Conservation (phyloP, 35 echinoderm and acorn worm genomes). For the Eucidaris tribuloides region DNA sequence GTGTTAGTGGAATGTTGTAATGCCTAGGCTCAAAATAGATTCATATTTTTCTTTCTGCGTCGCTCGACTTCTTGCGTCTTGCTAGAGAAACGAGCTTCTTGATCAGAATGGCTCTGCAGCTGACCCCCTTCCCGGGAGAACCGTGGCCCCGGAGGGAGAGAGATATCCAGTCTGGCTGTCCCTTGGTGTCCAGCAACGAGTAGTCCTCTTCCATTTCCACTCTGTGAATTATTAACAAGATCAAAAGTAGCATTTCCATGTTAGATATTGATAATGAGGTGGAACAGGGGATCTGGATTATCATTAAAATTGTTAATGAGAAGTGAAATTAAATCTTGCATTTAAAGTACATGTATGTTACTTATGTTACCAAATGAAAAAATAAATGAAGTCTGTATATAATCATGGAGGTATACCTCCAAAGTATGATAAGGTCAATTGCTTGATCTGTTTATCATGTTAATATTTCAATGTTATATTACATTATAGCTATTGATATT, state of each 20-base stretch:
- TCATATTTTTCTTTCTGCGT: too few relatives aligned
- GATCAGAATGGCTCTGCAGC: conserved; percentile 1
- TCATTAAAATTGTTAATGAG: background rate
- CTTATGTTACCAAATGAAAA: background rate
- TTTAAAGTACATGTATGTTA: background rate
- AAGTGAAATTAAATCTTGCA: background rate
- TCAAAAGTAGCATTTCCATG: background rate
- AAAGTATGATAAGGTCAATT: too few relatives aligned
- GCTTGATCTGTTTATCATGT: too few relatives aligned
- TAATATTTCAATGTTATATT: too few relatives aligned
- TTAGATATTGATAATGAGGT: background rate
- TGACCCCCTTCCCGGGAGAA: conserved; percentile 23
- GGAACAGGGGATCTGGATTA: background rate
- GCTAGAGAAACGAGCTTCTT: background rate
- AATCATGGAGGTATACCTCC: too few relatives aligned
- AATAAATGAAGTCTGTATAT: background rate
- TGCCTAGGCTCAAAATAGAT: too few relatives aligned
- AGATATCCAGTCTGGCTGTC: background rate
- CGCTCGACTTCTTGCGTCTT: too few relatives aligned
- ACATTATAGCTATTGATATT: too few relatives aligned
- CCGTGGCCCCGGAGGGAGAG: background rate
- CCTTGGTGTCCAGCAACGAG: background rate
- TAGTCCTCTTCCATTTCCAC: background rate
- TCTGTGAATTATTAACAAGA: background rate
- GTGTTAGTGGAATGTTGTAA: too few relatives aligned